A percentile compares a stretch with the other conserved stretches of the same genome.
phyloP scores from a whole-genome alignment of 2,797 vertebrate species.

The Gymnothorax javanicus region DNA sequence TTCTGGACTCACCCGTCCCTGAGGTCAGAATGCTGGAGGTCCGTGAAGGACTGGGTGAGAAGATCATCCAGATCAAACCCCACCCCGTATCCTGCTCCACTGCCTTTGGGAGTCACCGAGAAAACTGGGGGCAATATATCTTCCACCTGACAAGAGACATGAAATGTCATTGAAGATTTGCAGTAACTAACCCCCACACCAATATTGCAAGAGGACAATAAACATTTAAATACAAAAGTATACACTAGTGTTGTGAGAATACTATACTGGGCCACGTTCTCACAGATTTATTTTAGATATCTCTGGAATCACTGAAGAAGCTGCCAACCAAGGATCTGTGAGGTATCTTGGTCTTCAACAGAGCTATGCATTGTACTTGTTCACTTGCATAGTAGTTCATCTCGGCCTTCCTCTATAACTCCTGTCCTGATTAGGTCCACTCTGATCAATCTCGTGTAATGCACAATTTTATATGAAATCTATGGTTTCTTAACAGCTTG shows the following conservation, averaged over 20 bases:
- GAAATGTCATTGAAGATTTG: background rate
- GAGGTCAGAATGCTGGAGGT: constrained; percentile 80
- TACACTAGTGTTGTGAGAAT: background rate
- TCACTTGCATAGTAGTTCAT: too few relatives aligned
- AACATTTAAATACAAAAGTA: background rate
- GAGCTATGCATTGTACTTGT: too few relatives aligned
- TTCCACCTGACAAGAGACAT: constrained; percentile 76
- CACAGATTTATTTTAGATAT: background rate
- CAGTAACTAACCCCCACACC: background rate
- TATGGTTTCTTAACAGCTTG: too few relatives aligned
- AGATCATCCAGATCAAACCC: constrained; percentile 76
- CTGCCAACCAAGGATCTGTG: too few relatives aligned
- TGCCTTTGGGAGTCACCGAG: constrained; percentile 91
- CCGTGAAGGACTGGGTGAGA: constrained; percentile 77
- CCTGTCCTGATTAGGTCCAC: too few relatives aligned
- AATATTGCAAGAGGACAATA: background rate
- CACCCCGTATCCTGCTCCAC: constrained; percentile 91
- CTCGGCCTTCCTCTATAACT: too few relatives aligned
- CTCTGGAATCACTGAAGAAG: too few relatives aligned
- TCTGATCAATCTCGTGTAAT: too few relatives aligned
- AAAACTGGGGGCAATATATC: constrained; percentile 87
- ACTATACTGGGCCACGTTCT: background rate
- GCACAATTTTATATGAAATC: too few relatives aligned
- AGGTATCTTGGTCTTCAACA: too few relatives aligned
- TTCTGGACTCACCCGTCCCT: background rate